Percentiles rank a stretch among this genome's conserved stretches.
phyloP scores from a whole-genome alignment of 2,888 invertebrate genomes.

The Hesperia comma region DNA sequence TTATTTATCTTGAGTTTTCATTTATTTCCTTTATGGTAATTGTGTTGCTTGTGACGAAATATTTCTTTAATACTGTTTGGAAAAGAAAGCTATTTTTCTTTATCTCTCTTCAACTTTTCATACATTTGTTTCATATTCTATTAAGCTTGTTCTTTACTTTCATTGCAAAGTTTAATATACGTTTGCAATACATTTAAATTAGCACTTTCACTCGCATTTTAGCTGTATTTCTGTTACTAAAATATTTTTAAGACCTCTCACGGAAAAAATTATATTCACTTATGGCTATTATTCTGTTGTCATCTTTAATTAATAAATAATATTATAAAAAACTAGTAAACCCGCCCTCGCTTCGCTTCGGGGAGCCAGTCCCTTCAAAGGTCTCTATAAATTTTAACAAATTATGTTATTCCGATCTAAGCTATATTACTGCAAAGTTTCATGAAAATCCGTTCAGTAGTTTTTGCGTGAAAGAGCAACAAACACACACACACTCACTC shows the following conservation, averaged over 20 bases:
- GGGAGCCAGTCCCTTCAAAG: too few species aligned
- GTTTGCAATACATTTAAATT: not conserved
- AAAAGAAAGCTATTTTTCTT: not conserved
- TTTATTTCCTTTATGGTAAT: constrained; percentile 33
- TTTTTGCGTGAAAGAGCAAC: too few species aligned
- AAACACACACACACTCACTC: too few species aligned
- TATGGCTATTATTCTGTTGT: too few species aligned
- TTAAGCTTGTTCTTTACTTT: not conserved
- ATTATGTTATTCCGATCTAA: too few species aligned
- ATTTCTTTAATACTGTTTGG: constrained; percentile 2
- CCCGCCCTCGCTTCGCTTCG: too few species aligned
- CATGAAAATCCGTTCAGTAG: too few species aligned
- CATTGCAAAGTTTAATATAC: not conserved
- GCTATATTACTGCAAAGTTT: too few species aligned
- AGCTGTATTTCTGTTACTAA: not conserved
- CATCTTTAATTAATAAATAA: too few species aligned
- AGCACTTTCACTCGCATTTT: not conserved
- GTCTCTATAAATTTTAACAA: too few species aligned
- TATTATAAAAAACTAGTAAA: too few species aligned
- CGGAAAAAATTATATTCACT: too few species aligned
- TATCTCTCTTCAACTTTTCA: not conserved
- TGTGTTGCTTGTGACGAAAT: constrained; percentile 12
- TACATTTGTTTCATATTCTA: not conserved
- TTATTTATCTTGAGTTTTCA: constrained; percentile 36
- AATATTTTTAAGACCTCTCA: not conserved